These are phyloP conservation scores for Hermaeophaga mercurialis DNA, from an alignment of 2,888 invertebrate species.

Conservation along the genomic window DNA sequence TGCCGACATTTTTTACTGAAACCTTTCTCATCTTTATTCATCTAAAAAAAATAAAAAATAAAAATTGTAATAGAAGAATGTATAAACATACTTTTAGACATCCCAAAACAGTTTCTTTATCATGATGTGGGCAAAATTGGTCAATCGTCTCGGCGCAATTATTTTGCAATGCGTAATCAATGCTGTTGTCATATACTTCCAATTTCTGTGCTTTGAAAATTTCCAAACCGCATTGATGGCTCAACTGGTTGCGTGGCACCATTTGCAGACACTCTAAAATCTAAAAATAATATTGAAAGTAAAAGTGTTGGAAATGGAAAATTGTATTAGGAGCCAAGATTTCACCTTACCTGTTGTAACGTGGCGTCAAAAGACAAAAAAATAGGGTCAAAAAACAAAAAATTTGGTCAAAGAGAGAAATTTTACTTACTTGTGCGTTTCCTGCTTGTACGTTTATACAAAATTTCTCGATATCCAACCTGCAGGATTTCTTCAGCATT, in stretches of 20 bases:
- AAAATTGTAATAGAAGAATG: neutral
- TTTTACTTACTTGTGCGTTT: conserved; percentile 63
- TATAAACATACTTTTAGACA: conserved; percentile 72
- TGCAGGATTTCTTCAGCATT: conserved; percentile 81
- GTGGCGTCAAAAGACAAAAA: too few species aligned
- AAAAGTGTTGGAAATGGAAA: too few species aligned
- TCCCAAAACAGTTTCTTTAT: conserved; percentile 71
- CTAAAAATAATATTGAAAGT: conserved; percentile 55
- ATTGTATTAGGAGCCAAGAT: too few species aligned
- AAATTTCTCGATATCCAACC: conserved; percentile 73
- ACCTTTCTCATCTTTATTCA: conserved; percentile 73
- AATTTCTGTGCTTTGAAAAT: conserved; percentile 86
- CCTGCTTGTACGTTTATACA: conserved; percentile 74
- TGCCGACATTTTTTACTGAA: conserved; percentile 85
- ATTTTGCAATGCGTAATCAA: conserved; percentile 83
- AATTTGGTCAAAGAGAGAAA: too few species aligned
- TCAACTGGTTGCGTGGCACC: conserved; percentile 66
- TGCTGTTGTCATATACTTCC: conserved; percentile 83
- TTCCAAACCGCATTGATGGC: conserved; percentile 74
- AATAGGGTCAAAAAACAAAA: too few species aligned
- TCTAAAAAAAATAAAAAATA: conserved; percentile 56
- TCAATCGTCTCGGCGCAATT: conserved; percentile 87
- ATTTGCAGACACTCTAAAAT: conserved; percentile 80
- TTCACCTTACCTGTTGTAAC: too few species aligned
- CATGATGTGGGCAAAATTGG: conserved; percentile 78